Conservation (phyloP, 2,113 vertebrate species). For the Myiopsitta monachus region DNA sequence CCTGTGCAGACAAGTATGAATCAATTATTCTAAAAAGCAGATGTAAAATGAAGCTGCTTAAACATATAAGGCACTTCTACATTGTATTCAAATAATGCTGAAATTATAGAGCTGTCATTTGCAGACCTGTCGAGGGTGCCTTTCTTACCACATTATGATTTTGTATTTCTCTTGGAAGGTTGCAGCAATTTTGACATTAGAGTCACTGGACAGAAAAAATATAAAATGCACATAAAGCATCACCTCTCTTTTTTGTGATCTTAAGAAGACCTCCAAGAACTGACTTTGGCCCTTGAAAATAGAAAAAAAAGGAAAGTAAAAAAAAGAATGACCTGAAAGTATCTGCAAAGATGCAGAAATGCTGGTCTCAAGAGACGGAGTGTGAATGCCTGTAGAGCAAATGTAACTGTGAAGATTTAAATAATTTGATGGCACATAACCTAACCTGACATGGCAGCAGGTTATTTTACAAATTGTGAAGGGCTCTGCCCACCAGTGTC, state of each 20-base stretch:
- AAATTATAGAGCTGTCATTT: slow-evolving; percentile 68
- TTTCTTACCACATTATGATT: slow-evolving; percentile 45
- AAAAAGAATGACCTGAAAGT: background rate
- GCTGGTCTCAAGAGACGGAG: background rate
- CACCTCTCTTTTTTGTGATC: background rate
- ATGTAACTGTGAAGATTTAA: slow-evolving; percentile 57
- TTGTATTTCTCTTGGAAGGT: slow-evolving; percentile 24
- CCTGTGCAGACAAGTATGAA: slow-evolving; percentile 59
- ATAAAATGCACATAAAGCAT: background rate
- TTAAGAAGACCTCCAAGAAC: background rate
- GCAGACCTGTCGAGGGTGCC: slow-evolving; percentile 41
- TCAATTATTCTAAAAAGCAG: slow-evolving; percentile 66
- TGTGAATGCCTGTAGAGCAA: background rate
- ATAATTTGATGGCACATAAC: slow-evolving; percentile 59
- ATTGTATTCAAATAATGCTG: slow-evolving; percentile 66
- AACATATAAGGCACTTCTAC: slow-evolving; percentile 63
- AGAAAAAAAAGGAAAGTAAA: background rate
- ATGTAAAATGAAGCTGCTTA: slow-evolving; percentile 63
- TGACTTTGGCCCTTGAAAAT: background rate
- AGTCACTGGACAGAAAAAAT: slow-evolving; percentile 53
- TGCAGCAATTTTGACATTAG: slow-evolving; percentile 40
- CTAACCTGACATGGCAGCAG: slow-evolving; percentile 67
- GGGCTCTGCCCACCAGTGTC: slow-evolving; percentile 39
- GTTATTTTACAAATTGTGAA: slow-evolving; percentile 61
- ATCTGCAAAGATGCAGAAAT: slow-evolving; percentile 7